Percentiles rank a stretch among this genome's conserved stretches.
These are phyloP conservation scores for Shinisaurus crocodilurus DNA, from an alignment of 2,113 vertebrate genomes.

Conservation along the genomic window DNA sequence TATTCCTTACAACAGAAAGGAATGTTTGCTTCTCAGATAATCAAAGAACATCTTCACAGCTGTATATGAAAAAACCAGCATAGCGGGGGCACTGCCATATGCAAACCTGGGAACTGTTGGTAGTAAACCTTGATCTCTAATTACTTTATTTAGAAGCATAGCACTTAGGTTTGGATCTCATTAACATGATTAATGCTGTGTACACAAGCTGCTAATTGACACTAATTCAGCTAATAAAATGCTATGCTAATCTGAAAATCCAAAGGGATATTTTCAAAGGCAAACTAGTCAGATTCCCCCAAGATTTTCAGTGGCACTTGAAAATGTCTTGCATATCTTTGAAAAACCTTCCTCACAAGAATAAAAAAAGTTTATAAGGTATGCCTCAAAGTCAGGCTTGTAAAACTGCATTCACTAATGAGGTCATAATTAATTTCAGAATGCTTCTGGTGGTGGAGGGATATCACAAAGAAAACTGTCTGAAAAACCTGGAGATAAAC, in stretches of 20 bases:
- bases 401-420: not conserved
- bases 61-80: not conserved
- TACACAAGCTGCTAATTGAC: not conserved
- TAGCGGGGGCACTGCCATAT: not conserved
- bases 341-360: not conserved
- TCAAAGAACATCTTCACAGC: not conserved
- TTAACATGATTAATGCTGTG: not conserved
- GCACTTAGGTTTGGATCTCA: not conserved
- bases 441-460: not conserved
- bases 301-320: not conserved
- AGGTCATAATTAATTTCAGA: not conserved
- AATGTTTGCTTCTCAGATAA: not conserved
- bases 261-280: not conserved
- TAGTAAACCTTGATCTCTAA: not conserved
- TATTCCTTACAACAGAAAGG: not conserved
- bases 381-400: constrained; percentile 1
- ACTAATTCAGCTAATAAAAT: constrained; percentile 18
- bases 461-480: not conserved
- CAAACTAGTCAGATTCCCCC: not conserved
- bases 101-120: not conserved
- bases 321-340: not conserved
- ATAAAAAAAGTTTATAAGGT: not conserved
- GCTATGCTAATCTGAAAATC: not conserved
- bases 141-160: not conserved
- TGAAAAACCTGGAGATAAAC: not conserved